These are phyloP conservation scores for Fabriciana adippe DNA, from an alignment of 2,888 invertebrate genomes.

Conservation along the genomic window DNA sequence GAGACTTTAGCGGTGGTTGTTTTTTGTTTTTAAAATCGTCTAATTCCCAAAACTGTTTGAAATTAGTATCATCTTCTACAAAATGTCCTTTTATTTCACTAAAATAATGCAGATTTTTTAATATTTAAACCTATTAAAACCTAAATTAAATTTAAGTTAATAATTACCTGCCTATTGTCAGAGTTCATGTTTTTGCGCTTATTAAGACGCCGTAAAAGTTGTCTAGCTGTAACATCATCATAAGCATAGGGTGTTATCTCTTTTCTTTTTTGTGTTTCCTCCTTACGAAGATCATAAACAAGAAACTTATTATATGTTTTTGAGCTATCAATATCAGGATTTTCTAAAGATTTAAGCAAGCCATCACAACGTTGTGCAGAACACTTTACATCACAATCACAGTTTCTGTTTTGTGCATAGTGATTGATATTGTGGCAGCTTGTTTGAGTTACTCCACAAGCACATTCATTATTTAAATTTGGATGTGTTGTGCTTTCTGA, in stretches of 20 bases:
- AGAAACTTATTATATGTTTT: constrained; percentile 37
- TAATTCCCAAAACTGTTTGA: constrained; percentile 67
- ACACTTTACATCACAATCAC: constrained; percentile 43
- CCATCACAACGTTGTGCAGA: constrained; percentile 38
- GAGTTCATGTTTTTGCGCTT: constrained; percentile 42
- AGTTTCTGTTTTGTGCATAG: constrained; percentile 44
- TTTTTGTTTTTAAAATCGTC: constrained; percentile 52
- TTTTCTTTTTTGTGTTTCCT: not conserved
- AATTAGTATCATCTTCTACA: constrained; percentile 48
- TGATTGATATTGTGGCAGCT: constrained; percentile 40
- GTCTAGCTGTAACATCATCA: not conserved
- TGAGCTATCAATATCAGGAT: constrained; percentile 41
- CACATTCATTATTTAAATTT: constrained; percentile 44
- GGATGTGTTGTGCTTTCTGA: constrained; percentile 28
- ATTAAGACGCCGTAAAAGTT: constrained; percentile 26
- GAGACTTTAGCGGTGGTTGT: constrained; percentile 53
- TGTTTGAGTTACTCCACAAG: constrained; percentile 48
- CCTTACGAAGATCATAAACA: constrained; percentile 25
- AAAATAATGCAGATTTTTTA: constrained; percentile 43
- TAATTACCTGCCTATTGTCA: constrained; percentile 51
- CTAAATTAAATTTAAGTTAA: not conserved
- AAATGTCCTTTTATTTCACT: constrained; percentile 59
- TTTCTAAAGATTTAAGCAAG: constrained; percentile 37
- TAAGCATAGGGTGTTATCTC: not conserved
- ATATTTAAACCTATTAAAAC: not conserved